Conservation (phyloP, 2,113 vertebrate genomes). For the Pteronura brasiliensis region DNA sequence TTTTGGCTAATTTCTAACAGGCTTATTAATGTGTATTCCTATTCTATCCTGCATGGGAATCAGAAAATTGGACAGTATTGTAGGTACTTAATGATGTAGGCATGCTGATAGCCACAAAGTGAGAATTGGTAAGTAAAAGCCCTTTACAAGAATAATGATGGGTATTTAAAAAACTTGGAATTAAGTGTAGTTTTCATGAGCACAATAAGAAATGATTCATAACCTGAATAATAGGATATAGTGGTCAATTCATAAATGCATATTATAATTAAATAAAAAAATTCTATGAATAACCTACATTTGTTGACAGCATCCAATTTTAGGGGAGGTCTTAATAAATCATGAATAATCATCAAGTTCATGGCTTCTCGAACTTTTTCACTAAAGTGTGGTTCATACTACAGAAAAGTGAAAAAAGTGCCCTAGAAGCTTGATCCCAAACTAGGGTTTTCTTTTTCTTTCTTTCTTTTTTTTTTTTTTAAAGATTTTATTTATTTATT, state of each 20-base stretch:
- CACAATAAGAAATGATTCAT: neutral
- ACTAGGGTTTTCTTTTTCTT: constrained; percentile 42
- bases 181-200: neutral
- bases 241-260: neutral
- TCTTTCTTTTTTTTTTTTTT: too few relatives aligned
- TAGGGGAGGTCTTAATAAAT: constrained; percentile 6
- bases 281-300: neutral
- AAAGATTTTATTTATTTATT: too few relatives aligned
- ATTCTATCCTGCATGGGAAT: neutral
- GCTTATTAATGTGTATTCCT: neutral
- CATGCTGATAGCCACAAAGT: neutral
- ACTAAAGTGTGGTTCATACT: neutral
- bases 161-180: neutral
- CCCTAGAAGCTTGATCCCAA: neutral
- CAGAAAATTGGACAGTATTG: neutral
- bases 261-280: constrained; percentile 49
- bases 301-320: constrained; percentile 29
- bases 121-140: neutral
- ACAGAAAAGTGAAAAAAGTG: constrained; percentile 7
- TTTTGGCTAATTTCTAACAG: neutral
- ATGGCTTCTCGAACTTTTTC: neutral
- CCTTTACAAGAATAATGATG: constrained; percentile 12
- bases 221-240: constrained; percentile 21
- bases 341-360: neutral
- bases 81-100: neutral